Percentiles rank a stretch among this genome's conserved stretches.
These are phyloP conservation scores for Alcedo quadribrachys DNA, from an alignment of 2,797 vertebrate genomes.

Conservation along the genomic window DNA sequence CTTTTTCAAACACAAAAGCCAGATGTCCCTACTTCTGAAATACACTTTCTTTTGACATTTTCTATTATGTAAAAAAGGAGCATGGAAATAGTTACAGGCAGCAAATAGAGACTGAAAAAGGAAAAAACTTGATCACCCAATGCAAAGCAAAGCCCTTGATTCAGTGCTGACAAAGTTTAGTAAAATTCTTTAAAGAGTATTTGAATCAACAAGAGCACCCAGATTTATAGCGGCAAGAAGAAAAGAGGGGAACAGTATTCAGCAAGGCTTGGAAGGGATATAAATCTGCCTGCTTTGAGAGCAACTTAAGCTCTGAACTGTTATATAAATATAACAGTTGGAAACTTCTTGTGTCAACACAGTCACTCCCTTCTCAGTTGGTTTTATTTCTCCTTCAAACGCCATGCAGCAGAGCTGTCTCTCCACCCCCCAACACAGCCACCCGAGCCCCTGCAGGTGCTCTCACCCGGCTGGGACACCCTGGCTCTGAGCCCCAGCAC, in stretches of 20 bases:
- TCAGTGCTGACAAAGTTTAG: background rate
- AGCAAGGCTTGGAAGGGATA: conserved; percentile 29
- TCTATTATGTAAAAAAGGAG: background rate
- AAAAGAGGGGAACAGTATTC: conserved; percentile 12
- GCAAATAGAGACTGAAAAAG: background rate
- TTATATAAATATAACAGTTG: conserved; percentile 37
- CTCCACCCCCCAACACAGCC: background rate
- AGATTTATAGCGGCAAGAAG: conserved; percentile 35
- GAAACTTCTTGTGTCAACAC: conserved; percentile 46
- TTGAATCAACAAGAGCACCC: conserved; percentile 26
- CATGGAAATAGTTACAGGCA: background rate
- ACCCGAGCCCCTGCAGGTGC: background rate
- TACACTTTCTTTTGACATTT: background rate
- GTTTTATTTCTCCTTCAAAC: background rate
- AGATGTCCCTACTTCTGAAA: background rate
- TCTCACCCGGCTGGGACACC: background rate
- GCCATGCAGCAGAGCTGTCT: background rate
- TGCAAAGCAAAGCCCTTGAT: background rate
- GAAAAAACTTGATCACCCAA: background rate
- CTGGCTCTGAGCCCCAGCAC: background rate
- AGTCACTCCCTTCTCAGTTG: background rate
- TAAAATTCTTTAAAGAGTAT: conserved; percentile 6
- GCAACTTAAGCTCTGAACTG: conserved; percentile 38
- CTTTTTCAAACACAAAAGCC: background rate
- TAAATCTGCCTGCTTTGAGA: conserved; percentile 46